Percentiles rank a stretch among this genome's conserved stretches.
Evolutionary conservation across 2,797 vertebrate species (phyloP).

Genomic region (Lepilemur septentrionalis): DNA sequence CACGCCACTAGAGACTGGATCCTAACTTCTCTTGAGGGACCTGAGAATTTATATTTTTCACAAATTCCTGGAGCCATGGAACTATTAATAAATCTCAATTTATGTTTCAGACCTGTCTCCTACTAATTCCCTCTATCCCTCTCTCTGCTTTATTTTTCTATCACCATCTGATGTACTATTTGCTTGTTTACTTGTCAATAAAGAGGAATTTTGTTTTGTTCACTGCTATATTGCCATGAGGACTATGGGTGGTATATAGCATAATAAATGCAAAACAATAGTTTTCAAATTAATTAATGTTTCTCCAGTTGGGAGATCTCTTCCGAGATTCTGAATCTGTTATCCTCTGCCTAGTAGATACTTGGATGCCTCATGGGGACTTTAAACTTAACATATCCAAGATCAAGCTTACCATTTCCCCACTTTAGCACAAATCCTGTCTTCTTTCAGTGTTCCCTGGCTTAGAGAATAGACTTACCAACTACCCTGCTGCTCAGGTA

Average conservation of each 20-base stretch:
- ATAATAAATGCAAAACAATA: not conserved
- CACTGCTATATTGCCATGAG: not conserved
- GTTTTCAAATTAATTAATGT: not conserved
- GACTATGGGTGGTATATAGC: not conserved
- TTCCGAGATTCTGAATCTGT: not conserved
- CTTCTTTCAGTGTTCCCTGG: not conserved
- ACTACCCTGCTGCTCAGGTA: not conserved
- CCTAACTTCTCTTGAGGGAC: not conserved
- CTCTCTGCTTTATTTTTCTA: not conserved
- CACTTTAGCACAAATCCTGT: not conserved
- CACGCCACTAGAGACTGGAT: not conserved
- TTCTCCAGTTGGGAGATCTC: not conserved
- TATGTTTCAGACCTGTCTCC: not conserved
- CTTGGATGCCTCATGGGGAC: not conserved
- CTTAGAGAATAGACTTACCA: not conserved
- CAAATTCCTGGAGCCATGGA: not conserved
- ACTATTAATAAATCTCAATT: not conserved
- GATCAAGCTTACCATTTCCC: not conserved
- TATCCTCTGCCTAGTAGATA: not conserved
- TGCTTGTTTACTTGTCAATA: not conserved
- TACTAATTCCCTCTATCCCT: not conserved
- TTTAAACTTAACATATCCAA: not conserved
- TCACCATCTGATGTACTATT: not conserved
- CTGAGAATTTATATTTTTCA: not conserved
- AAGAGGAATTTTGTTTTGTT: not conserved